Evolutionary conservation across 2,888 invertebrate genomes (phyloP).

Genomic region (Oscheius sp.): DNA sequence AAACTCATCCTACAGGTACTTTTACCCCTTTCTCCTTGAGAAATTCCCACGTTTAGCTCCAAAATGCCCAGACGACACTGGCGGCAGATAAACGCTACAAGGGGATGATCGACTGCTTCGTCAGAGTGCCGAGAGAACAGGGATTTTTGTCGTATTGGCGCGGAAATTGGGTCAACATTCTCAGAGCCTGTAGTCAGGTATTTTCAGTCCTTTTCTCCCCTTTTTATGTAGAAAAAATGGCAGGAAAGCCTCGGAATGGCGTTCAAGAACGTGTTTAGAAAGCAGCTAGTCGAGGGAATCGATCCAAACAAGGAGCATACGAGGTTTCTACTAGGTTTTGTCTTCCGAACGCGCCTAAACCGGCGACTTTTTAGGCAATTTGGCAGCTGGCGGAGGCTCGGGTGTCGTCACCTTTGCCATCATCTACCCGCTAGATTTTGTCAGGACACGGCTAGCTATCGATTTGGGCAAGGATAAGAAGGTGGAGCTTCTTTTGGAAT

Average conservation of each 20-base stretch:
- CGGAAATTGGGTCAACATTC: slow-evolving; percentile 77
- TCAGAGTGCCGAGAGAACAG: slow-evolving; percentile 70
- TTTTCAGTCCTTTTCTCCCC: slow-evolving; percentile 6
- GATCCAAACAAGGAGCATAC: slow-evolving; percentile 51
- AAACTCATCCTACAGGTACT: slow-evolving; percentile 89
- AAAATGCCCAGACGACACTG: slow-evolving; percentile 87
- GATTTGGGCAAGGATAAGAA: slow-evolving; percentile 84
- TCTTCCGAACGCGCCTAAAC: neutral
- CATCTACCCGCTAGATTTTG: slow-evolving; percentile 94
- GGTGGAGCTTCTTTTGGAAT: slow-evolving; percentile 31
- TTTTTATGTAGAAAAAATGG: neutral
- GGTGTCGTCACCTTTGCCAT: slow-evolving; percentile 92
- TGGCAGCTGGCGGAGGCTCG: slow-evolving; percentile 91
- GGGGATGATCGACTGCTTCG: slow-evolving; percentile 78
- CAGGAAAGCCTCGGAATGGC: slow-evolving; percentile 70
- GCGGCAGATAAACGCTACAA: slow-evolving; percentile 86
- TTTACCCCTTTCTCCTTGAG: neutral
- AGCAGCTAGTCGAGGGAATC: slow-evolving; percentile 59
- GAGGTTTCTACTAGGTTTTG: slow-evolving; percentile 52
- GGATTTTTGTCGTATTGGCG: slow-evolving; percentile 76
- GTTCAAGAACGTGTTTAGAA: slow-evolving; percentile 70
- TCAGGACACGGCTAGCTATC: slow-evolving; percentile 87
- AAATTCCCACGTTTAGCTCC: slow-evolving; percentile 75
- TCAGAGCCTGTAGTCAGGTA: slow-evolving; percentile 74
- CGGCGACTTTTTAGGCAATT: slow-evolving; percentile 77